phyloP scores from a whole-genome alignment of 1,140 invertebrate genomes.

The Euwallacea similis region DNA sequence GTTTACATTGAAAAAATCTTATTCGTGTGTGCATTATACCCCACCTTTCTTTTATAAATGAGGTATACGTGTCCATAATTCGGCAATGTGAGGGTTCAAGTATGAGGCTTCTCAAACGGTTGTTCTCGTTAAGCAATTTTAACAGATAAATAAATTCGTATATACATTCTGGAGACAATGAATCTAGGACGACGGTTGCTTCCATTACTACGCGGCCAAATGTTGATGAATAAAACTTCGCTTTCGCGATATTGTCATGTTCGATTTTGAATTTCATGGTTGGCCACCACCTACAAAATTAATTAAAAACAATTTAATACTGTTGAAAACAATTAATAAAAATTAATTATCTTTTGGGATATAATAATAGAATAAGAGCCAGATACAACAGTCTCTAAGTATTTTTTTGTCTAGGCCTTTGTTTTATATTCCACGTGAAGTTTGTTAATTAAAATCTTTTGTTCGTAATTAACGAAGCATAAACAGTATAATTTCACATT shows the following conservation, averaged over 20 bases:
- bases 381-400: no score
- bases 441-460: no score
- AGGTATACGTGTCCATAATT: conserved; percentile 38
- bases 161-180: conserved; percentile 45
- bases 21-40: no score
- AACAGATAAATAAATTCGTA: conserved; percentile 48
- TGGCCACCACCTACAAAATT: conserved; percentile 48
- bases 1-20: no score
- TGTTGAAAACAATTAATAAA: not conserved
- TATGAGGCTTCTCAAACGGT: conserved; percentile 48
- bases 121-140: conserved; percentile 44
- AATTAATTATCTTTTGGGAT: no score
- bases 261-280: conserved; percentile 45
- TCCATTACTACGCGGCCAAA: conserved; percentile 46
- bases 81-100: conserved; percentile 50
- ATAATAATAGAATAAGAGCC: no score
- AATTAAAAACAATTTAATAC: conserved; percentile 7
- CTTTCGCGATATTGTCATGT: conserved; percentile 40
- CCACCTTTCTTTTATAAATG: conserved; percentile 26
- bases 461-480: no score
- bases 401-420: no score
- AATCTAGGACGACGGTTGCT: conserved; percentile 47
- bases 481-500: no score
- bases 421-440: no score
- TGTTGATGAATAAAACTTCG: conserved; percentile 39